These are phyloP conservation scores for Dasyurus viverrinus DNA, from an alignment of 2,113 vertebrate genomes.

Conservation along the genomic window DNA sequence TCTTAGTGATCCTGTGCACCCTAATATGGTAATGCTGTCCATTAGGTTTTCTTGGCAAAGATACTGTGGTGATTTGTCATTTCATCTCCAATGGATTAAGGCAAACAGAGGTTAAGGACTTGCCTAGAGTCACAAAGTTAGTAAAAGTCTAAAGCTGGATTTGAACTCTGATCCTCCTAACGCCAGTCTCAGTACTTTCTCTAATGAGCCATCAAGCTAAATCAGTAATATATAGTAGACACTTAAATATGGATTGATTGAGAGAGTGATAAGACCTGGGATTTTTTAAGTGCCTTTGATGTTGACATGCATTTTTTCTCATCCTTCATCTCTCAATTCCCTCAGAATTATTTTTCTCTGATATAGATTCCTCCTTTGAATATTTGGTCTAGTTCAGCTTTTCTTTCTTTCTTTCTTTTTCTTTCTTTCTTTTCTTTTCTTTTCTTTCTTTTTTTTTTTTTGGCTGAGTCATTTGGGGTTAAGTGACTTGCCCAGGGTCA, in stretches of 20 bases:
- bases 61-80: not conserved
- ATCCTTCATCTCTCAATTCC: not conserved
- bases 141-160: not conserved
- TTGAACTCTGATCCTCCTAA: not conserved
- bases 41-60: not conserved
- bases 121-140: not conserved
- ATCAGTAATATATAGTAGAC: not conserved
- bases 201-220: not conserved
- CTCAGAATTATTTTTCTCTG: not conserved
- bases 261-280: not conserved
- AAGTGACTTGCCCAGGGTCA: no score
- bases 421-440: no score
- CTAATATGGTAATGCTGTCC: not conserved
- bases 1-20: not conserved
- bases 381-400: not conserved
- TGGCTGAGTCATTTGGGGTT: no score
- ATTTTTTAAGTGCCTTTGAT: not conserved
- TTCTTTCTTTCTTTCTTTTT: no score
- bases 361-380: not conserved
- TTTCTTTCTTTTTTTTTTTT: no score
- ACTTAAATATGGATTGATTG: not conserved
- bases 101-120: not conserved
- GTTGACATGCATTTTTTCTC: not conserved
- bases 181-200: not conserved
- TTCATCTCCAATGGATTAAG: not conserved